These are phyloP conservation scores for Thereuonema tuberculata DNA, from an alignment of 1,140 invertebrate species.

Conservation along the genomic window DNA sequence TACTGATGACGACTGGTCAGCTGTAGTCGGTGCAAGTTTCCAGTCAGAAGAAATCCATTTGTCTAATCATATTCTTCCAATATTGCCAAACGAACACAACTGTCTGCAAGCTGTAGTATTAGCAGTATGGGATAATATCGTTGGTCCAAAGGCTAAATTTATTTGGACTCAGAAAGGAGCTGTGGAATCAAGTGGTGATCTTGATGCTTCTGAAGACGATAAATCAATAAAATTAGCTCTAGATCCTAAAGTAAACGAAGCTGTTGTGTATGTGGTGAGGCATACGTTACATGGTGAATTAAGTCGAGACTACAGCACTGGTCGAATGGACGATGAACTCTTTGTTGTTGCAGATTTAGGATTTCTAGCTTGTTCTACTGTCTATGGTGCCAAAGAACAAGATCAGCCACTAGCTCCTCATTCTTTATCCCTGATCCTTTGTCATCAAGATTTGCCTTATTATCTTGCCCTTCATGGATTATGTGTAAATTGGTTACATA, in stretches of 20 bases:
- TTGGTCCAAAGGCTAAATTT: constrained; percentile 7
- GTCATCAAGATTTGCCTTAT: background rate
- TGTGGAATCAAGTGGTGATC: background rate
- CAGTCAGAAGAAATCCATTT: too few relatives aligned
- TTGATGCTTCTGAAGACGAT: too few relatives aligned
- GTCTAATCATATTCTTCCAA: background rate
- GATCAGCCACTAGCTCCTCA: too few relatives aligned
- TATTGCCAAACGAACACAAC: constrained; percentile 1
- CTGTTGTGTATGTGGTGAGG: background rate
- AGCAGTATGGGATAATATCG: constrained; percentile 3
- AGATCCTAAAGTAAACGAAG: too few relatives aligned
- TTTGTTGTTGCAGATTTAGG: constrained; percentile 1
- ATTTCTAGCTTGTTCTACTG: background rate
- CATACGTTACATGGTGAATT: constrained; percentile 10
- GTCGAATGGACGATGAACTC: background rate
- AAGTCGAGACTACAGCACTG: background rate
- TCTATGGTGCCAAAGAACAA: background rate
- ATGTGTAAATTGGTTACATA: background rate
- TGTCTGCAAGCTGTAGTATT: background rate
- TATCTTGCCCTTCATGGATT: background rate
- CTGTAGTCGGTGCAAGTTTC: too few relatives aligned
- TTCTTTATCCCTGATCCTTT: background rate
- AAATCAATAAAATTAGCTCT: background rate
- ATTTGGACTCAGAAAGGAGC: background rate
- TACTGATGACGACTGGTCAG: too few relatives aligned